Conservation (phyloP, 2,797 vertebrate genomes). For the Macropodus opercularis region DNA sequence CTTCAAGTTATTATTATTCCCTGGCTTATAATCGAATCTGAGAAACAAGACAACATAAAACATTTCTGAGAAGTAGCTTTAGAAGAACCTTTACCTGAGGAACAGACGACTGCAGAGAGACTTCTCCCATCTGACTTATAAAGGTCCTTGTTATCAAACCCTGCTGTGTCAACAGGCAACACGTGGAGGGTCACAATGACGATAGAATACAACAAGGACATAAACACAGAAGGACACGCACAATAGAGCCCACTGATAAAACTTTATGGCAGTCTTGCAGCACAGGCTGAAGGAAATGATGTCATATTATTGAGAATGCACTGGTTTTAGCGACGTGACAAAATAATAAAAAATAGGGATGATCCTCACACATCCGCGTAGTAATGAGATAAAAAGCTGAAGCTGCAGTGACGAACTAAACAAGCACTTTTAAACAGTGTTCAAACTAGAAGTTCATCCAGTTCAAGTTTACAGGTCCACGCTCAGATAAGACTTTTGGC, state of each 20-base stretch:
- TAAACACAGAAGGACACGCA: constrained; percentile 16
- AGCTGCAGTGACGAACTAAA: background rate
- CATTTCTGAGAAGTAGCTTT: constrained; percentile 14
- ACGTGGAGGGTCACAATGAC: constrained; percentile 81
- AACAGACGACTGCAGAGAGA: constrained; percentile 52
- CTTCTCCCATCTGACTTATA: constrained; percentile 73
- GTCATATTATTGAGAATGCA: constrained; percentile 15
- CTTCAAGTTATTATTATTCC: background rate
- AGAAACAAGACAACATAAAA: constrained; percentile 15
- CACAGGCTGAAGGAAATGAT: constrained; percentile 16
- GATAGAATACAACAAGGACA: constrained; percentile 43
- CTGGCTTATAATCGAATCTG: background rate
- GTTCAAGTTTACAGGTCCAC: constrained; percentile 31
- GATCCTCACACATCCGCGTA: background rate
- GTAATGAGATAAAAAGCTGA: background rate
- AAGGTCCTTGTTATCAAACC: constrained; percentile 81
- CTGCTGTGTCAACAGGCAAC: constrained; percentile 81
- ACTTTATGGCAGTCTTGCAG: constrained; percentile 1
- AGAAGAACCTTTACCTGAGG: constrained; percentile 68
- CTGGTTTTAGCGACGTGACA: background rate
- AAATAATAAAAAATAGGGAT: constrained; percentile 2
- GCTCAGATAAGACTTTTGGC: constrained; percentile 22
- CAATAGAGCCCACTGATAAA: constrained; percentile 18
- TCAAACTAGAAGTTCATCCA: constrained; percentile 12
- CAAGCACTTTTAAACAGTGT: background rate